These are phyloP conservation scores for Barypeithes pellucidus DNA, from an alignment of 2,888 invertebrate genomes.

Conservation along the genomic window DNA sequence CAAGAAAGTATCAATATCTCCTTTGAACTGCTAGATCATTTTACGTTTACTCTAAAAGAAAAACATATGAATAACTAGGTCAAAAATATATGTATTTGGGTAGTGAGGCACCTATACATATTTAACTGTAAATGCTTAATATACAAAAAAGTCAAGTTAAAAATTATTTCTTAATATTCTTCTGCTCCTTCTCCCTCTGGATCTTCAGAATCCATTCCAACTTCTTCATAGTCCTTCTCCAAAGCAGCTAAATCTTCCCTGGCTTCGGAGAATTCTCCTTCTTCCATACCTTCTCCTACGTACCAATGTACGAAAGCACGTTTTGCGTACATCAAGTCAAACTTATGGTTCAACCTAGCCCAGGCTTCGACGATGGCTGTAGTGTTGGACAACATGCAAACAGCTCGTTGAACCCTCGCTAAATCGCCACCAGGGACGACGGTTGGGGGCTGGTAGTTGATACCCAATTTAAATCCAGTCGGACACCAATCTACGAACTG, in stretches of 20 bases:
- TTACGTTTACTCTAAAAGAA: too few relatives aligned
- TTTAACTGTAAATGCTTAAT: background rate
- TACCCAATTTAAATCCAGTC: conserved; percentile 86
- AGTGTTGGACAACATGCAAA: conserved; percentile 99
- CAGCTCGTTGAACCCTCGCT: conserved; percentile 96
- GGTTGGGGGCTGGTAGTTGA: conserved; percentile 95
- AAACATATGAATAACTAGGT: too few relatives aligned
- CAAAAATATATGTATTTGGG: too few relatives aligned
- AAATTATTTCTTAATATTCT: conserved; percentile 76
- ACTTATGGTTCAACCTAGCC: conserved; percentile 96
- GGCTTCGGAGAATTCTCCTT: conserved; percentile 90
- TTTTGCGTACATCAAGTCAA: conserved; percentile 97
- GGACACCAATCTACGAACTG: conserved; percentile 96
- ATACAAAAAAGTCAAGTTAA: background rate
- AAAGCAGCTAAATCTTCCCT: conserved; percentile 87
- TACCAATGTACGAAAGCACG: conserved; percentile 98
- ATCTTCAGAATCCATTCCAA: conserved; percentile 89
- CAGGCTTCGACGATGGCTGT: conserved; percentile 97
- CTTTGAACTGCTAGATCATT: too few relatives aligned
- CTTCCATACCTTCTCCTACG: conserved; percentile 91
- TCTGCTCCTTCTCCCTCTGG: conserved; percentile 87
- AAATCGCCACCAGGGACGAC: conserved; percentile 95
- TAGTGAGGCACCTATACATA: too few relatives aligned
- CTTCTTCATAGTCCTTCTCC: conserved; percentile 92
- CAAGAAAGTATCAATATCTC: too few relatives aligned